Evolutionary conservation across 2,797 vertebrate species (phyloP).

Genomic region (Odontamblyopus rebecca): DNA sequence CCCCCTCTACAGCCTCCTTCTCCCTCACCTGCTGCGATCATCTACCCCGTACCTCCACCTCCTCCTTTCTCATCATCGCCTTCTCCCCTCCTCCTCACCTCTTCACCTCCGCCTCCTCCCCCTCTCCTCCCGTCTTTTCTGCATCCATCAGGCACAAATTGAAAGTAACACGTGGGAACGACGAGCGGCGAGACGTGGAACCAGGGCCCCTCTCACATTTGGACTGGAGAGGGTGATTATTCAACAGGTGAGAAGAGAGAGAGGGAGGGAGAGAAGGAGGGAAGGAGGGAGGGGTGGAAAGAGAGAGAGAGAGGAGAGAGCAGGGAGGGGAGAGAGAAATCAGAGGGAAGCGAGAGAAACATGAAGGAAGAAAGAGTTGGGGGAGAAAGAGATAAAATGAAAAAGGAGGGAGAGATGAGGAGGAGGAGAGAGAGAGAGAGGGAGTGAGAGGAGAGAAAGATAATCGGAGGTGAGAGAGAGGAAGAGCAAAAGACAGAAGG

Average conservation of each 20-base stretch:
- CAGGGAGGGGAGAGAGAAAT: neutral
- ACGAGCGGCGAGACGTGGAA: conserved; percentile 25
- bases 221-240: conserved; percentile 23
- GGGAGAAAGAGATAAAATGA: neutral
- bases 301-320: neutral
- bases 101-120: too few species aligned
- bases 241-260: conserved; percentile 17
- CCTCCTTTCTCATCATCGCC: too few species aligned
- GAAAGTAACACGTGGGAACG: conserved; percentile 69
- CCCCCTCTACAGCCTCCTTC: too few species aligned
- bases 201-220: conserved; percentile 15
- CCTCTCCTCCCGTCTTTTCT: neutral
- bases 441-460: too few species aligned
- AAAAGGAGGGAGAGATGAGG: neutral
- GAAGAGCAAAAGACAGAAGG: neutral
- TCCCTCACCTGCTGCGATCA: too few species aligned
- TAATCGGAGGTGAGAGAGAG: neutral
- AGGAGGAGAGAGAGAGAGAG: neutral
- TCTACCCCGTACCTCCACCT: too few species aligned
- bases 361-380: too few species aligned
- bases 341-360: too few species aligned
- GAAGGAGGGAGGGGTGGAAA: neutral
- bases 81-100: too few species aligned
- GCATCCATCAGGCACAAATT: conserved; percentile 60
- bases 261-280: neutral